Evolutionary conservation across 1,140 invertebrate genomes (phyloP), one percentile per base, ranked within the genome.

Genomic region (Drosophila fuyamai): DNA sequence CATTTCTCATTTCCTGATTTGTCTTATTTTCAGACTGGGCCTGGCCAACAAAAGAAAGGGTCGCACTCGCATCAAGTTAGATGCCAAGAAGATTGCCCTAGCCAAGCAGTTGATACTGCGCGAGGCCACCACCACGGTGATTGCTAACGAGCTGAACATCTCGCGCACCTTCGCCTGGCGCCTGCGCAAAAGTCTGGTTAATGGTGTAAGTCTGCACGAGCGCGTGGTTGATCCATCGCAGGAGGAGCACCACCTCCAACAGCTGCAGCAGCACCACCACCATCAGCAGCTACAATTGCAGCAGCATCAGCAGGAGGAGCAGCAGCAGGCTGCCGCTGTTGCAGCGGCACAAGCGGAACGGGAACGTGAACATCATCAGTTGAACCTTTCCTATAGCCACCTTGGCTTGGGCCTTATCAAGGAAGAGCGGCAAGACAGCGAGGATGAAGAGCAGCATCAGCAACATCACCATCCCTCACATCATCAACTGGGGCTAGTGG

Each of bases 151-250:
- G 54, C 55, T 92, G 29, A 91, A 92, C 44, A 92, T 92, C 36
- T 92, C 91, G 9, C 85, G 91, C 46, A 92, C 91, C 5, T 92
- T 92, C 54, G 91, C 91, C 41, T 92, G 91, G 91, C 91, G 91
- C 4, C 50, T 92, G 59, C 85, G 91, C 35, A 92, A 92, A 56
- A 92, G 89, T 70, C 79, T 92, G 23, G 91, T 92, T 9, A 92
- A 92, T 48, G 91, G 91, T 1, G 88, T 92, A 2, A 92, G 91
- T 35, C 32, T 92, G 36, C 91, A 92, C 18, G 91, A 92, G 56
- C 91, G 91, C 14, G 88, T 92, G 23, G 79, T 86, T 10, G 91
- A 92, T 65, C 88, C 71, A n/a, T 27, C 82, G 27, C 66, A 48
- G 16, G 90, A 91, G 55, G 81, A 91, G 47, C 70, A 73, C 8